These are phyloP conservation scores for Pygoscelis adeliae DNA, from an alignment of 2,113 vertebrate genomes.

Conservation along the genomic window DNA sequence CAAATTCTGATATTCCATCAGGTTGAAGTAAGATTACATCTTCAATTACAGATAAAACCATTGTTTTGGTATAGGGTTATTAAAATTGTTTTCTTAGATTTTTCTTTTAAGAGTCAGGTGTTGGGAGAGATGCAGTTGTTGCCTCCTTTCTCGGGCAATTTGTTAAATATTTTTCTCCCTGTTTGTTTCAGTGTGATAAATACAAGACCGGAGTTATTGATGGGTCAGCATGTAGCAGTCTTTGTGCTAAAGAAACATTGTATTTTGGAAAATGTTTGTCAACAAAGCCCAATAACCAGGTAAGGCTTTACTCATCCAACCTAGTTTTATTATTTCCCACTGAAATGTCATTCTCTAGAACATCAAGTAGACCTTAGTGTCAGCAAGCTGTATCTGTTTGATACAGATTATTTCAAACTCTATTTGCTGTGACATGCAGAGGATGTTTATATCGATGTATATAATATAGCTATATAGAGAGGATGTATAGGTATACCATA, in stretches of 20 bases:
- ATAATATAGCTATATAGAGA: background rate
- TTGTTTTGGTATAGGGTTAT: background rate
- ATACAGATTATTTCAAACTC: background rate
- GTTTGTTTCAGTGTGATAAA: constrained; percentile 88
- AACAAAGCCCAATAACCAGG: constrained; percentile 90
- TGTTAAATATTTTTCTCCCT: background rate
- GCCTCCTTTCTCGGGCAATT: background rate
- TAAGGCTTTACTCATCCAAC: constrained; percentile 49
- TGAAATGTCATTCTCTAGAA: background rate
- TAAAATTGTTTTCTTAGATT: background rate
- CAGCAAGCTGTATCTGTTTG: background rate
- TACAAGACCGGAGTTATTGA: constrained; percentile 93
- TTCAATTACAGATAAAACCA: background rate
- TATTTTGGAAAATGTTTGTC: constrained; percentile 96
- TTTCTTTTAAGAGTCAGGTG: background rate
- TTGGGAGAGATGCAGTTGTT: background rate
- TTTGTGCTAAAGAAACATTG: constrained; percentile 92
- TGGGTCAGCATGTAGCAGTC: constrained; percentile 92
- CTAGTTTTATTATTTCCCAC: background rate
- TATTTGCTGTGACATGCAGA: background rate
- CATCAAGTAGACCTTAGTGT: background rate
- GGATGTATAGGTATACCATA: background rate
- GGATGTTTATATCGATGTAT: background rate
- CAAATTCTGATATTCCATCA: background rate
- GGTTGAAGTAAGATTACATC: background rate